These are phyloP conservation scores for Helarctos malayanus DNA, from an alignment of 2,797 vertebrate species.

Conservation along the genomic window DNA sequence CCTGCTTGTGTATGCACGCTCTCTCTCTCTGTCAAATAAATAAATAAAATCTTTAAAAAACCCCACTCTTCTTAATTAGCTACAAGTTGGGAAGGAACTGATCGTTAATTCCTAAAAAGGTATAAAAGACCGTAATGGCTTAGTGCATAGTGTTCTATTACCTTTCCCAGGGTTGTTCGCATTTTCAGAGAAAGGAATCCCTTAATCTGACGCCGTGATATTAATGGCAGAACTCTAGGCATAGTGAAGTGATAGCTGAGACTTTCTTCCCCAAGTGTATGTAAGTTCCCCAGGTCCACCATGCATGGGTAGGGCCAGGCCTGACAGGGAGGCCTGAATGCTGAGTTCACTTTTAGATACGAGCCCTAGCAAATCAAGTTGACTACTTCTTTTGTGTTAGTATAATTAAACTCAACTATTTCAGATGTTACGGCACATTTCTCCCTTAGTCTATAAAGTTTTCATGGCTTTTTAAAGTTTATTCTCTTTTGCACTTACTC, in stretches of 20 bases:
- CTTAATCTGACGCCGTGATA: not conserved
- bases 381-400: not conserved
- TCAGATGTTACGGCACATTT: not conserved
- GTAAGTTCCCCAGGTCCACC: not conserved
- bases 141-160: not conserved
- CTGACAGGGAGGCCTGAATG: not conserved
- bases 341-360: not conserved
- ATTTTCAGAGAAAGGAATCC: slow-evolving; percentile 26
- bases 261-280: not conserved
- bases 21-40: too few relatives aligned
- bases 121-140: not conserved
- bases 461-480: not conserved
- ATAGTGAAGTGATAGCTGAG: not conserved
- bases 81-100: not conserved
- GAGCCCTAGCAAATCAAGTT: not conserved
- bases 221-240: not conserved
- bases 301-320: not conserved
- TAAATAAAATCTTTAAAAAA: too few relatives aligned
- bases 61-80: not conserved
- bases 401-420: slow-evolving; percentile 14
- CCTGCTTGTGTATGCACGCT: too few relatives aligned
- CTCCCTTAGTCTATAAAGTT: not conserved
- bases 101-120: not conserved
- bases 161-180: not conserved
- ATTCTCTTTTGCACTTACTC: not conserved